phyloP scores from a whole-genome alignment of 2,888 invertebrate species.

The Apantesis nais region DNA sequence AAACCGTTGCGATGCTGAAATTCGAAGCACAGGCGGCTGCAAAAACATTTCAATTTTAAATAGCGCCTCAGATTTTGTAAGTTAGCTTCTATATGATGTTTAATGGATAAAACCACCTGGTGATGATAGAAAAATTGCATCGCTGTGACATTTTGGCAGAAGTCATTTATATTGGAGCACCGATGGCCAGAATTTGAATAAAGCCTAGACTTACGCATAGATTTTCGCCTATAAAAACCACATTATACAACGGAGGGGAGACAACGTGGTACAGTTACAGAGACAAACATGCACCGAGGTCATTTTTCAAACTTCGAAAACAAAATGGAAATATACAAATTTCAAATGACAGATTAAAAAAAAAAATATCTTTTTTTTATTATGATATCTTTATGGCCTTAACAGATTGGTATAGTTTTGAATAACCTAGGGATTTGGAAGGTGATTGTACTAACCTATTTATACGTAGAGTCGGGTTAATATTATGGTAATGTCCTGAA shows the following conservation, averaged over 20 bases:
- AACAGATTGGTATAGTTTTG: slow-evolving; percentile 31
- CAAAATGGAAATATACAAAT: slow-evolving; percentile 33
- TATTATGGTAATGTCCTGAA: slow-evolving; percentile 59
- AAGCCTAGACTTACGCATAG: slow-evolving; percentile 63
- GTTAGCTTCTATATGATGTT: slow-evolving; percentile 68
- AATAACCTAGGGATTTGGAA: slow-evolving; percentile 32
- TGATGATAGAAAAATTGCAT: slow-evolving; percentile 77
- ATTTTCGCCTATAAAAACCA: slow-evolving; percentile 51
- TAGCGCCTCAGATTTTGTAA: slow-evolving; percentile 51
- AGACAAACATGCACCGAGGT: slow-evolving; percentile 49
- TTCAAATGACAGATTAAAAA: slow-evolving; percentile 3
- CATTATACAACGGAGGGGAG: slow-evolving; percentile 40
- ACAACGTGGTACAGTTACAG: slow-evolving; percentile 45
- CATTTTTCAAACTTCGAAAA: slow-evolving; percentile 54
- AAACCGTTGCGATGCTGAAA: slow-evolving; percentile 29
- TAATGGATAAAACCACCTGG: slow-evolving; percentile 82
- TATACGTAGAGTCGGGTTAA: slow-evolving; percentile 61
- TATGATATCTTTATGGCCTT: slow-evolving; percentile 10
- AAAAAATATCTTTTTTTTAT: neutral
- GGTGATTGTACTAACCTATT: slow-evolving; percentile 59
- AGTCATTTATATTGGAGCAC: slow-evolving; percentile 70
- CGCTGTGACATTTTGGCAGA: slow-evolving; percentile 74
- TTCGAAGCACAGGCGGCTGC: slow-evolving; percentile 28
- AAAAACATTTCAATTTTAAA: slow-evolving; percentile 54
- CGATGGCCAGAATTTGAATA: slow-evolving; percentile 70